Conservation (phyloP, 2,888 invertebrate species). For the Bhutanitis thaidina region DNA sequence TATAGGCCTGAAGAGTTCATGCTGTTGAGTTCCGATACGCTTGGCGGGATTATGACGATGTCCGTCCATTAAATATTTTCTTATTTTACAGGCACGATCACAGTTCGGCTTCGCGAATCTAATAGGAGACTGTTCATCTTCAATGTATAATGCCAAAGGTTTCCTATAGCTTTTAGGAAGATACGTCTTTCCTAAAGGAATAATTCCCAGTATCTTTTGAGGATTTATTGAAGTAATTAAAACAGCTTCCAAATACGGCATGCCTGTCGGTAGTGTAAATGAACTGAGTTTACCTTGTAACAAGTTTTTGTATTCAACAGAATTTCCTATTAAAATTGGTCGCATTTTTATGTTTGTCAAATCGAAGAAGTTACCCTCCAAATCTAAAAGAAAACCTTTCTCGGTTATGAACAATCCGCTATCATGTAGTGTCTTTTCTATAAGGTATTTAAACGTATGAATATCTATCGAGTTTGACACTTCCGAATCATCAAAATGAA, state of each 20-base stretch:
- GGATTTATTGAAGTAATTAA: constrained; percentile 42
- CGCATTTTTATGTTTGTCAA: constrained; percentile 40
- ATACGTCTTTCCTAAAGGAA: constrained; percentile 42
- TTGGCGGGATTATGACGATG: background rate
- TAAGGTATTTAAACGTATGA: constrained; percentile 30
- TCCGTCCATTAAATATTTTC: background rate
- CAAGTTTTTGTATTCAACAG: constrained; percentile 30
- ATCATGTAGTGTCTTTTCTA: constrained; percentile 38
- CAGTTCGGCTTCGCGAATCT: background rate
- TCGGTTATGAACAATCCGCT: constrained; percentile 37
- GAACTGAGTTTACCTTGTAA: constrained; percentile 22
- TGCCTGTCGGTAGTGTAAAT: constrained; percentile 24
- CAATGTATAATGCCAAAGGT: background rate
- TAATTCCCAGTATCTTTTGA: constrained; percentile 45
- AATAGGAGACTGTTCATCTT: background rate
- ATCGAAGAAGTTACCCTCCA: constrained; percentile 34
- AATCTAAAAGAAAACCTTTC: constrained; percentile 36
- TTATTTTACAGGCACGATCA: background rate
- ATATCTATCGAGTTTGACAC: constrained; percentile 29
- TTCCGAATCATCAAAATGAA: constrained; percentile 26
- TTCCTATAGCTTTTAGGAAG: constrained; percentile 21
- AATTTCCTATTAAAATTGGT: constrained; percentile 47
- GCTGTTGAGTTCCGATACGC: background rate
- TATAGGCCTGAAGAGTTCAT: background rate
- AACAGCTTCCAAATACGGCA: constrained; percentile 43